Conservation (phyloP, 2,888 invertebrate species). For the Lithophane leautieri region DNA sequence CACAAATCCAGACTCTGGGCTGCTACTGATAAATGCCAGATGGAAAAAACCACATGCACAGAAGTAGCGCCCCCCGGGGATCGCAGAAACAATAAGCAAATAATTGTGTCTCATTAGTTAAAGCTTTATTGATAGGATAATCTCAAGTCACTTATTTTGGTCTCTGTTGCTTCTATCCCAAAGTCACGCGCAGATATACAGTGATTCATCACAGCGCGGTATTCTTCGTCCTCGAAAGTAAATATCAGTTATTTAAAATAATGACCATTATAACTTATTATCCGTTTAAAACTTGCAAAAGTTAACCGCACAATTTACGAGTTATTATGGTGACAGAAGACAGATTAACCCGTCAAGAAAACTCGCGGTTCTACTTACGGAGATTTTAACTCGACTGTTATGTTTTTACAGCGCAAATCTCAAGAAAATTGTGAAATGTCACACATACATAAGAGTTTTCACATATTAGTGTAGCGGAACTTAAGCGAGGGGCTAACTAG, state of each 20-base stretch:
- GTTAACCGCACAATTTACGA: conserved; percentile 49
- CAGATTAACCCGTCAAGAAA: conserved; percentile 33
- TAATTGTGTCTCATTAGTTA: neutral
- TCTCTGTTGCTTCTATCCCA: neutral
- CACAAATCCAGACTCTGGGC: too few species aligned
- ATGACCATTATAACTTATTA: conserved; percentile 47
- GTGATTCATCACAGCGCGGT: conserved; percentile 23
- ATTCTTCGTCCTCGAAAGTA: conserved; percentile 32
- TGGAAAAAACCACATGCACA: too few species aligned
- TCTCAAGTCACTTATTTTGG: neutral
- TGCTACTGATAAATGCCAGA: too few species aligned
- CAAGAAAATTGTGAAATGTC: conserved; percentile 54
- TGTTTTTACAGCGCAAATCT: conserved; percentile 20
- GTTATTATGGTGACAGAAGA: conserved; percentile 42
- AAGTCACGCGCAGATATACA: neutral
- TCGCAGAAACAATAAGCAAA: neutral
- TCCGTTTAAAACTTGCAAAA: conserved; percentile 41
- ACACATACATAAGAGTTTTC: conserved; percentile 48
- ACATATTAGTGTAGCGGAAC: conserved; percentile 62
- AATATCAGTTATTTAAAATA: conserved; percentile 46
- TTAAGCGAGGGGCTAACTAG: conserved; percentile 50
- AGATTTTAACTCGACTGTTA: conserved; percentile 27
- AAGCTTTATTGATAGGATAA: neutral
- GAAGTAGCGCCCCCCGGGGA: too few species aligned
- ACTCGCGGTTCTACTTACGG: neutral